Evolutionary conservation across 37 sponge, comb jelly and placozoan species (phyloP).

Genomic region (Halichondria panicea): DNA sequence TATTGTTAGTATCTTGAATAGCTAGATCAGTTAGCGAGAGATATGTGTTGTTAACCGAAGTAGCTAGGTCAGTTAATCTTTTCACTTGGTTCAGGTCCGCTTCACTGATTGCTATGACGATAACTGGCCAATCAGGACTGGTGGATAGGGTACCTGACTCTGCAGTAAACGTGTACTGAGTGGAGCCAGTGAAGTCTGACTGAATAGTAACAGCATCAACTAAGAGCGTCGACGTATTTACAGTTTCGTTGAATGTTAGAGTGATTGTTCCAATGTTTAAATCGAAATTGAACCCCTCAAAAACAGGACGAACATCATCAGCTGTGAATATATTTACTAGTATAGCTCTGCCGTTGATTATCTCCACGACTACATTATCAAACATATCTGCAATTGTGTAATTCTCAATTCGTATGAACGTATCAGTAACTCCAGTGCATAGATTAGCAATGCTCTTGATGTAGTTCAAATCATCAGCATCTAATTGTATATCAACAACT

Average conservation of each 20-base stretch:
- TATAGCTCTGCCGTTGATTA: slow-evolving; percentile 36
- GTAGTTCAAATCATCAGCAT: slow-evolving; percentile 79
- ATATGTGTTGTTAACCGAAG: slow-evolving; percentile 50
- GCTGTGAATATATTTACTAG: slow-evolving; percentile 41
- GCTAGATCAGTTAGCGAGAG: slow-evolving; percentile 36
- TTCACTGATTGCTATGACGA: slow-evolving; percentile 62
- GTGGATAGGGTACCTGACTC: slow-evolving; percentile 15
- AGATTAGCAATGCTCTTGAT: slow-evolving; percentile 72
- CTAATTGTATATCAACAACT: slow-evolving; percentile 61
- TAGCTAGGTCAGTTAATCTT: slow-evolving; percentile 60
- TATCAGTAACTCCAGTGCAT: slow-evolving; percentile 53
- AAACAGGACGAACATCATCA: slow-evolving; percentile 61
- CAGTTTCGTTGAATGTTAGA: slow-evolving; percentile 79
- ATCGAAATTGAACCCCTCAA: slow-evolving; percentile 75
- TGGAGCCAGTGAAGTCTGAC: neutral
- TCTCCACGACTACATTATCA: slow-evolving; percentile 51
- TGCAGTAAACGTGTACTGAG: slow-evolving; percentile 3
- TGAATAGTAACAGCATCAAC: slow-evolving; percentile 54
- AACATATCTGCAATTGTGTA: slow-evolving; percentile 73
- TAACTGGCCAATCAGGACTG: slow-evolving; percentile 67
- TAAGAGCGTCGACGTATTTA: slow-evolving; percentile 61
- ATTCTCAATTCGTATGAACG: slow-evolving; percentile 55
- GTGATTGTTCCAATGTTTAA: slow-evolving; percentile 49
- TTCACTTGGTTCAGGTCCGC: slow-evolving; percentile 87
- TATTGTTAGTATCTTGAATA: slow-evolving; percentile 70